Conservation (phyloP, 2,888 invertebrate species). For the Platycheirus rosarum region DNA sequence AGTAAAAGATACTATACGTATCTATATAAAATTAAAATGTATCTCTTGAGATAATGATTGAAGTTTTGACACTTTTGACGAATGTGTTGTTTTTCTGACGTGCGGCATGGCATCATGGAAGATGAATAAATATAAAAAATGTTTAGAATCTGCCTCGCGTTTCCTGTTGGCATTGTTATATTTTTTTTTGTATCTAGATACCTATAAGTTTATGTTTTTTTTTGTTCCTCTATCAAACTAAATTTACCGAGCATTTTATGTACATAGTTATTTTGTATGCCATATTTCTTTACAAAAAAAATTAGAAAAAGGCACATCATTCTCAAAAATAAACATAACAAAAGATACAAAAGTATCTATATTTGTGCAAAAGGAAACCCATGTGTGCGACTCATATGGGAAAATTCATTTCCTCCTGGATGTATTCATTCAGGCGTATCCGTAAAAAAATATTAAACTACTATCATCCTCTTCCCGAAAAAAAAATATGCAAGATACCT, state of each 20-base stretch:
- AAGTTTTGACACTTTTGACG: slow-evolving; percentile 73
- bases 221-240: slow-evolving; percentile 25
- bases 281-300: slow-evolving; percentile 40
- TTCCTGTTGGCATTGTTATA: slow-evolving; percentile 51
- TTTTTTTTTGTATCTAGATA: slow-evolving; percentile 13
- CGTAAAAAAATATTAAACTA: slow-evolving; percentile 48
- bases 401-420: slow-evolving; percentile 64
- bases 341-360: slow-evolving; percentile 49
- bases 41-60: slow-evolving; percentile 70
- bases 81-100: slow-evolving; percentile 54
- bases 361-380: slow-evolving; percentile 22
- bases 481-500: slow-evolving; percentile 37
- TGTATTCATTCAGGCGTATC: slow-evolving; percentile 48
- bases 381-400: slow-evolving; percentile 15
- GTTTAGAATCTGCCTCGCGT: slow-evolving; percentile 44
- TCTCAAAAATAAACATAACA: slow-evolving; percentile 53
- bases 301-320: slow-evolving; percentile 12
- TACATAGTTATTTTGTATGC: slow-evolving; percentile 11
- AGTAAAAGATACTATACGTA: slow-evolving; percentile 7
- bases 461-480: slow-evolving; percentile 28
- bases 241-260: slow-evolving; percentile 17
- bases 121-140: slow-evolving; percentile 57
- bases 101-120: slow-evolving; percentile 9
- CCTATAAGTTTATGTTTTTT: slow-evolving; percentile 20
- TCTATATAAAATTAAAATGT: slow-evolving; percentile 48